These are phyloP conservation scores for Sinopyrophorus schimmeli DNA, from an alignment of 2,888 invertebrate species.

Conservation along the genomic window DNA sequence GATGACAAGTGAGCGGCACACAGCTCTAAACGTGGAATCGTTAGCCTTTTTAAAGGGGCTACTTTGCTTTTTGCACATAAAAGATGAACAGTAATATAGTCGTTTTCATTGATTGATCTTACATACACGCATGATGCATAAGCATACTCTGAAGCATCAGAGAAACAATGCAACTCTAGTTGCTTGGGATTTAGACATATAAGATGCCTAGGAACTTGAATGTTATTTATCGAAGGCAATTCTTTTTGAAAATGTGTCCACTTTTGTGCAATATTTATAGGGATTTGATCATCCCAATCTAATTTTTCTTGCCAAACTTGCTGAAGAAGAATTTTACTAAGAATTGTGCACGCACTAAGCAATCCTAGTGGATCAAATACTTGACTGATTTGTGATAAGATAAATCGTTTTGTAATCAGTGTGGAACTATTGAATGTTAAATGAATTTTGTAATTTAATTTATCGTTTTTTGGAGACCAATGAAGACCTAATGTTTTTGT, in stretches of 20 bases:
- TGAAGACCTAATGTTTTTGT: slow-evolving; percentile 3
- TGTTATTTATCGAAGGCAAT: neutral
- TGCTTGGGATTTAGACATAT: neutral
- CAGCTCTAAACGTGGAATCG: slow-evolving; percentile 34
- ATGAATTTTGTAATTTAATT: no score
- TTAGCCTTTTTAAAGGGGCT: slow-evolving; percentile 33
- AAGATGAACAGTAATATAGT: slow-evolving; percentile 15
- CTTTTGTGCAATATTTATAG: slow-evolving; percentile 12
- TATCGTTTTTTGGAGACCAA: neutral
- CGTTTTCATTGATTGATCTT: slow-evolving; percentile 16
- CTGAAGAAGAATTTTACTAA: slow-evolving; percentile 37
- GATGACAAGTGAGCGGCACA: slow-evolving; percentile 30
- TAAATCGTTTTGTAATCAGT: slow-evolving; percentile 28
- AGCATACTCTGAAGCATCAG: slow-evolving; percentile 32
- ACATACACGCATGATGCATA: slow-evolving; percentile 36
- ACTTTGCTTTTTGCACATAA: slow-evolving; percentile 35
- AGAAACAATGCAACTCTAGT: slow-evolving; percentile 36
- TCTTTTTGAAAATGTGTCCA: slow-evolving; percentile 26
- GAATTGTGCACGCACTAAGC: slow-evolving; percentile 30
- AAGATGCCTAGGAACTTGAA: neutral
- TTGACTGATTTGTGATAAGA: no score
- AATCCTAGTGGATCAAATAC: slow-evolving; percentile 39
- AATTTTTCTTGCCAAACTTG: slow-evolving; percentile 32
- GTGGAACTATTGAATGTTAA: no score
- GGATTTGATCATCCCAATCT: slow-evolving; percentile 34